Base-by-base conservation (phyloP, 1,140 invertebrate genomes). In the Diachasmimorpha longicaudata region DNA sequence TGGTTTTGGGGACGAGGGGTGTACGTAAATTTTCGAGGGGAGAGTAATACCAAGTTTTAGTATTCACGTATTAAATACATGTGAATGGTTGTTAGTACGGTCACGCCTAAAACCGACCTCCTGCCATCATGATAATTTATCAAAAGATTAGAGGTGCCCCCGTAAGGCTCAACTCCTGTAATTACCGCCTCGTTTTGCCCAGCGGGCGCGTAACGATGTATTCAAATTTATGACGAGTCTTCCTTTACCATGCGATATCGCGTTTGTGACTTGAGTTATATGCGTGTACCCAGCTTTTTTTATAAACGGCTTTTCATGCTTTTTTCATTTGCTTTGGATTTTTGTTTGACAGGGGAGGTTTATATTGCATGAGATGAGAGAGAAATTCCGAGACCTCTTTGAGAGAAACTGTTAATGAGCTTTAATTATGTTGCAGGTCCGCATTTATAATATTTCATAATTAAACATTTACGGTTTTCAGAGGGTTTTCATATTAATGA, bases 201-300 rank as follows among this genome's bases (percentile, higher is more conserved):
- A 68, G 42, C 74, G 68, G 68, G 63, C 68, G 74, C 74, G 69
- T 76, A 76, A 76, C 74, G 69, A 76, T 76, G 69, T 76, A 76
- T 76, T 76, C 69, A 76, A 76, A 76, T 76, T 76, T 76, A 76
- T 76, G 69, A 76, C 69, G 69, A 71, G 74, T 76, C 69, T 76
- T 71, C 74, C 74, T 76, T 76, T 76, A 42, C 74, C 74, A 76
- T 69, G 74, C 74, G 69, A 76, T 71, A 69, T 76, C 69, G 74
- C 74, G 74, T 76, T 76, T 76, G 39, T 52, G 48, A 52, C 48
- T 52, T 52, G 48, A 52, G 48, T 52, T 52, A 52, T 52, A 14
- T 52, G 36, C 25, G 13, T 37, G 31, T 37, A 37, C 16, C 16
- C 31, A 0, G 14, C 10, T 66, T 4, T 37, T 68, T 36, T 37